Base-by-base conservation (phyloP, 2,113 vertebrate species). In the Strix aluco region DNA sequence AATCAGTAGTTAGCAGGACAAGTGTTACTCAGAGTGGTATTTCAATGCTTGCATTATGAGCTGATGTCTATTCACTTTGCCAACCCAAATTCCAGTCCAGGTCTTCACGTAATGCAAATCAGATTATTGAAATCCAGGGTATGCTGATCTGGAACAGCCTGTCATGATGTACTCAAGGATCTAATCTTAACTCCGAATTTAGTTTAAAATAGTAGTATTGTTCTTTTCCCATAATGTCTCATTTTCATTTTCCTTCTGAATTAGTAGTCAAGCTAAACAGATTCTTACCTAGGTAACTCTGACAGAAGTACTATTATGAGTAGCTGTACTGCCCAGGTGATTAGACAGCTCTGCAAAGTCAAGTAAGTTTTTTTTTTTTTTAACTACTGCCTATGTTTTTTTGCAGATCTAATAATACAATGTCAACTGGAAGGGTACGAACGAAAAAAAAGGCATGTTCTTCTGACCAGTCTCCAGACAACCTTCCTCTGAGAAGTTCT, bases 401-500 rank as follows among this genome's bases (percentile, higher is more conserved):
- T 84, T 47, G 2, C 96, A 99, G 99, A 97, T 93, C 97, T 97
- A 79, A 59, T 91, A 98, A 96, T 82, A 98, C 95, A 78, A 97
- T 98, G 97, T 98, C 99, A 62, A 95, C 96, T 25, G 97, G 97
- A 63, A 98, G 99, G 18, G 86, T 98, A 36, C 97, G 99, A 93
- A 98, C 98, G 1, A 99, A 98, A 97, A 99, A 99, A 97, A 98
- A 98, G 97, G 92, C 98, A 40, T 94, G 88, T 51, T 94, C 97
- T 71, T 97, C 98, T 77, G 99, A 99, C 49, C 97, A 98, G 18
- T 98, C 98, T 81, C 74, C 97, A 26, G 99, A 99, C 79, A 98
- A 81, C 67, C 98, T 99, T 97, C 98, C 98, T 79, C 90, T 99
- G 92, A 98, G 99, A 86, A 99, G 99, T 90, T 99, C 99, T n/a